Base-by-base conservation (phyloP, 2,113 vertebrate genomes). In the Pachypanchax playfairii region DNA sequence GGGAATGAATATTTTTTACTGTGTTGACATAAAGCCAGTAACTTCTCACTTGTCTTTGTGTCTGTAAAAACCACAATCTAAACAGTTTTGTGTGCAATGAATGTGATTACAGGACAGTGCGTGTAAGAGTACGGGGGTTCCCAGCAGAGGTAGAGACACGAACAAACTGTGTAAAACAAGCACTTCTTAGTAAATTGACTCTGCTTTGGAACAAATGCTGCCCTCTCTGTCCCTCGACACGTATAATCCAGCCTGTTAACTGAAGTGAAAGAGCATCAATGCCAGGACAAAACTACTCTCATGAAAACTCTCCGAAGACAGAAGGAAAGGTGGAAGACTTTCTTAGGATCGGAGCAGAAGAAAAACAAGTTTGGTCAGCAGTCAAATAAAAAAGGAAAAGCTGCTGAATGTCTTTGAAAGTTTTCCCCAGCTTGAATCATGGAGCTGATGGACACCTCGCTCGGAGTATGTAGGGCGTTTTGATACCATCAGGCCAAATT, bases 21-120 rank as follows among this genome's bases (percentile, higher is more conserved):
- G 47, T 25, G 77, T 35, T 55, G 70, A 75, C 71, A 60, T 35
- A 42, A 31, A 33, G 58, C 65, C 50, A 76, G 70, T 62, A 80
- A 50, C 26, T 51, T 1, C 4, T 33, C 17, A 20, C 10, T 51
- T 4, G 17, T 41, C 38, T 4, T n/a, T n/a, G 38, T 41, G 38
- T 41, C 35, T 14, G 35, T 13, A 36, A 33, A 9, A 33, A 33
- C 31, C 12, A 11, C 31, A 8, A 11, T 8, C 31, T 8, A 10
- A n/a, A n/a, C n/a, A n/a, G n/a, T n/a, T n/a, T n/a, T n/a, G n/a
- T n/a, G n/a, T n/a, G n/a, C n/a, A n/a, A n/a, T n/a, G n/a, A n/a
- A n/a, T n/a, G n/a, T n/a, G n/a, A n/a, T n/a, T n/a, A n/a, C n/a
- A n/a, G n/a, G n/a, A n/a, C n/a, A n/a, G n/a, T n/a, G n/a, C n/a